phyloP scores from a whole-genome alignment of 2,888 invertebrate genomes.

The Platycheirus rosarum region DNA sequence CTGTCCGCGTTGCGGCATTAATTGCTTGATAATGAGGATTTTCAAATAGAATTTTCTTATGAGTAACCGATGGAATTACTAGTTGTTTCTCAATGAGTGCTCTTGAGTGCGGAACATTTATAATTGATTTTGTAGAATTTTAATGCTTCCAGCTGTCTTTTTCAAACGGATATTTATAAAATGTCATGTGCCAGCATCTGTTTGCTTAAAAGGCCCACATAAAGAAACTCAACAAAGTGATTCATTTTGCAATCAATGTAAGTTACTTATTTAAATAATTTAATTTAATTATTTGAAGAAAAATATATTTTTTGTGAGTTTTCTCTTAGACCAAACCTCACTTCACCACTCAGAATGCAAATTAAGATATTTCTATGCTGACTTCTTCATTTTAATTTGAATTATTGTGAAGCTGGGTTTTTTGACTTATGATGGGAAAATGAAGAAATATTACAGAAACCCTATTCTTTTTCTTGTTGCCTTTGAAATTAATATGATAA shows the following conservation, averaged over 20 bases:
- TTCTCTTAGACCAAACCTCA: no score
- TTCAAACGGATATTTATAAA: constrained; percentile 40
- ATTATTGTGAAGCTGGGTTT: constrained; percentile 42
- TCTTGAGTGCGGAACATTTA: constrained; percentile 66
- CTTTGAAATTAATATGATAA: constrained; percentile 6
- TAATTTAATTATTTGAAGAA: no score
- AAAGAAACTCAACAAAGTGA: constrained; percentile 35
- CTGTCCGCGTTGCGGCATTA: constrained; percentile 21
- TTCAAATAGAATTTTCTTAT: constrained; percentile 3
- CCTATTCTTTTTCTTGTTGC: constrained; percentile 4
- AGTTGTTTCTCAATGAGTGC: constrained; percentile 29
- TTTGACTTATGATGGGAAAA: constrained; percentile 18
- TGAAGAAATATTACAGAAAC: background rate
- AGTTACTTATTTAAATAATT: constrained; percentile 52
- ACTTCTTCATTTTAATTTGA: constrained; percentile 36
- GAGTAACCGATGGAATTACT: constrained; percentile 10
- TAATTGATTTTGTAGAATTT: constrained; percentile 63
- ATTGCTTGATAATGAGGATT: constrained; percentile 58
- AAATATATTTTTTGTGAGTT: no score
- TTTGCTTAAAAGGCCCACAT: background rate
- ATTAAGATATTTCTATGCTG: constrained; percentile 35
- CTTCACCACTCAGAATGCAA: constrained; percentile 41
- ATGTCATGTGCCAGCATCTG: constrained; percentile 49
- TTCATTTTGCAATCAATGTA: constrained; percentile 60
- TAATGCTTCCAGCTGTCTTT: constrained; percentile 3